Percentiles rank a stretch among this genome's conserved stretches.
Conservation (phyloP, 30 jellyfish, hydroid and myxozoan genomes). For the Aurelia coerulea region DNA sequence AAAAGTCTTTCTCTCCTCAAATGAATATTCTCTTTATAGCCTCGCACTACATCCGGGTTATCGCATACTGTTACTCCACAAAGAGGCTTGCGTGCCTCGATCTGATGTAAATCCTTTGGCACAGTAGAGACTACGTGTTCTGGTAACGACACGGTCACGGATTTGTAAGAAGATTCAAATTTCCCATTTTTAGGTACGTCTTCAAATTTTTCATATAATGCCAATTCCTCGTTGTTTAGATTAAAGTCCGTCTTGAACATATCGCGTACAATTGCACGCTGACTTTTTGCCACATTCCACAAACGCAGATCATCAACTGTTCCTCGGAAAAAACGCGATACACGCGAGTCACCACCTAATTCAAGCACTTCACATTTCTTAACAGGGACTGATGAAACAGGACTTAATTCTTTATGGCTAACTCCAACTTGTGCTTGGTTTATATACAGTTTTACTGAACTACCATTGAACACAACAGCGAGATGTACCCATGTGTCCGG, state of each 20-base stretch:
- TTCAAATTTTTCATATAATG: conserved; percentile 65
- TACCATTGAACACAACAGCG: conserved; percentile 85
- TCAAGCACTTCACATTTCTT: conserved; percentile 73
- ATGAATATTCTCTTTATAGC: conserved; percentile 40
- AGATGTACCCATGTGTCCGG: conserved; percentile 83
- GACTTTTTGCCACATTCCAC: conserved; percentile 81
- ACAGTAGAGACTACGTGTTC: conserved; percentile 31
- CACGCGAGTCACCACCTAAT: conserved; percentile 84
- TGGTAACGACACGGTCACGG: conserved; percentile 67
- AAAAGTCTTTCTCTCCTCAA: conserved; percentile 43
- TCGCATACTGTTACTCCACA: conserved; percentile 92
- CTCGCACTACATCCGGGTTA: conserved; percentile 82
- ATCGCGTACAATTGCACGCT: conserved; percentile 41
- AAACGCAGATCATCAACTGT: conserved; percentile 73
- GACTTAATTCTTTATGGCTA: conserved; percentile 68
- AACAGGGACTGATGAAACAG: conserved; percentile 44
- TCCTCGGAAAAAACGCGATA: conserved; percentile 68
- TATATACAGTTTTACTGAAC: conserved; percentile 51
- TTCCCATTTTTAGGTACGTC: conserved; percentile 7
- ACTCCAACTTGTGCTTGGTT: conserved; percentile 89
- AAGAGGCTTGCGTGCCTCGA: conserved; percentile 68
- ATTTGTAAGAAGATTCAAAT: conserved; percentile 20
- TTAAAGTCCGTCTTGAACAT: conserved; percentile 4
- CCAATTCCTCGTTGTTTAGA: conserved; percentile 18
- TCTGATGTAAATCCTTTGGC: conserved; percentile 55